phyloP scores from a whole-genome alignment of 2,797 vertebrate species.

The Echeneis naucrates region DNA sequence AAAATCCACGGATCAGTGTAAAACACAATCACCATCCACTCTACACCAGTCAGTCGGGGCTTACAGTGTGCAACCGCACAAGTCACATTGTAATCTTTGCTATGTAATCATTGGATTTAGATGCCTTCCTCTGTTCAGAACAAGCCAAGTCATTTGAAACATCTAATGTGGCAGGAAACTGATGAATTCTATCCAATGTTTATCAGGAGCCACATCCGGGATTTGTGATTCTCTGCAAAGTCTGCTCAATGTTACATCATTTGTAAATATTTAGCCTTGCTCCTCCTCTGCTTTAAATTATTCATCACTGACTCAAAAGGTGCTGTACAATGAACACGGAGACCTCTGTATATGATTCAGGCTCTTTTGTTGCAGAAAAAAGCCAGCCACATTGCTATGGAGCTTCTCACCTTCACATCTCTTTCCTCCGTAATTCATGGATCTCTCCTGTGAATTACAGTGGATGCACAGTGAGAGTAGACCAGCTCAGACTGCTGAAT shows the following conservation, averaged over 20 bases:
- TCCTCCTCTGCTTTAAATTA: slow-evolving; percentile 52
- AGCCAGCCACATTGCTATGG: slow-evolving; percentile 20
- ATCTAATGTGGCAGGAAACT: slow-evolving; percentile 67
- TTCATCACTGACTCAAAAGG: slow-evolving; percentile 34
- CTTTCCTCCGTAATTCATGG: slow-evolving; percentile 49
- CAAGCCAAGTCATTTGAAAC: slow-evolving; percentile 62
- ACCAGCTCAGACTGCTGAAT: slow-evolving; percentile 69
- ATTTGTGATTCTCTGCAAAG: slow-evolving; percentile 44
- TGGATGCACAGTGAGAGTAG: slow-evolving; percentile 47
- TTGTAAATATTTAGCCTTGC: slow-evolving; percentile 54
- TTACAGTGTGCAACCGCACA: slow-evolving; percentile 69
- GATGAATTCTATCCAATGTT: slow-evolving; percentile 55
- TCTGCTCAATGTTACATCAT: slow-evolving; percentile 53
- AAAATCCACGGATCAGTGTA: slow-evolving; percentile 76
- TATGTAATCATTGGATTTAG: slow-evolving; percentile 80
- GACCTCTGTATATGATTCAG: slow-evolving; percentile 32
- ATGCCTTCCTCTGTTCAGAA: slow-evolving; percentile 42
- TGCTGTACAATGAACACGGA: slow-evolving; percentile 14
- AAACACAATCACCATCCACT: slow-evolving; percentile 70
- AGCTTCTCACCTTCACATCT: slow-evolving; percentile 55
- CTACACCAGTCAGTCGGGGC: slow-evolving; percentile 52
- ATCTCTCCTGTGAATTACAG: slow-evolving; percentile 18
- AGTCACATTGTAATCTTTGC: slow-evolving; percentile 81
- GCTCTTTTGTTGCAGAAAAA: slow-evolving; percentile 11
- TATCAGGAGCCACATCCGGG: slow-evolving; percentile 45